These are phyloP conservation scores for Oreochromis aureus DNA, from an alignment of 2,113 vertebrate species.

Conservation along the genomic window DNA sequence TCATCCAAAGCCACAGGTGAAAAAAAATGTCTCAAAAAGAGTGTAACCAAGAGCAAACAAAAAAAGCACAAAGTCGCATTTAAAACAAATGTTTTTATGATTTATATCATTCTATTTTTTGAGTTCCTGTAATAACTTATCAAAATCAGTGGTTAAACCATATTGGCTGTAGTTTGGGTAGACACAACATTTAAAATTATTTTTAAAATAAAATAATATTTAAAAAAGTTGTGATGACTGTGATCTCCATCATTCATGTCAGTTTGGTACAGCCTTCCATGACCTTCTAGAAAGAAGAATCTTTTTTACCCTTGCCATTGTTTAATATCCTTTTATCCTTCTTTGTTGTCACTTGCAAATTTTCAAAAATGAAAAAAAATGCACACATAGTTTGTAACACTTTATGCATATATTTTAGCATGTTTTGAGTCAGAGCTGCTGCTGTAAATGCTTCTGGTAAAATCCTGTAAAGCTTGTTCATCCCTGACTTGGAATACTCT, in stretches of 20 bases:
- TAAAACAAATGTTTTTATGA: not conserved
- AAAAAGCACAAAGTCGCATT: not conserved
- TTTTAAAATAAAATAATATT: not conserved
- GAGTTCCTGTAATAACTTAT: not conserved
- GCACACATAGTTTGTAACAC: not conserved
- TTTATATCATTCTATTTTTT: not conserved
- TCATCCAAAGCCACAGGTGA: not conserved
- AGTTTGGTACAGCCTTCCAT: not conserved
- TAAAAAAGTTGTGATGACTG: not conserved
- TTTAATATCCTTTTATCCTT: not conserved
- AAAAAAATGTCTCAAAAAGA: not conserved
- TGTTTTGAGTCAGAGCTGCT: not conserved
- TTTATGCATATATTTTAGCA: not conserved
- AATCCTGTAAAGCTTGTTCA: not conserved
- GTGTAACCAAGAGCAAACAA: accelerated
- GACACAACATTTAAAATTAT: not conserved
- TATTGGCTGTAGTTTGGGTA: not conserved
- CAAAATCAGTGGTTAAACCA: accelerated
- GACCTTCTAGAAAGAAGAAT: not conserved
- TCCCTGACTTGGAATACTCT: not conserved
- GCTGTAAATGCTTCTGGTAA: not conserved
- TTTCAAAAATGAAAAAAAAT: not conserved
- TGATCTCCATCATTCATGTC: not conserved
- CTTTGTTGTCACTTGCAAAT: not conserved
- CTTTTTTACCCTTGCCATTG: not conserved